Evolutionary conservation across 1,140 invertebrate genomes (phyloP).

Genomic region (Lepidurus apus): DNA sequence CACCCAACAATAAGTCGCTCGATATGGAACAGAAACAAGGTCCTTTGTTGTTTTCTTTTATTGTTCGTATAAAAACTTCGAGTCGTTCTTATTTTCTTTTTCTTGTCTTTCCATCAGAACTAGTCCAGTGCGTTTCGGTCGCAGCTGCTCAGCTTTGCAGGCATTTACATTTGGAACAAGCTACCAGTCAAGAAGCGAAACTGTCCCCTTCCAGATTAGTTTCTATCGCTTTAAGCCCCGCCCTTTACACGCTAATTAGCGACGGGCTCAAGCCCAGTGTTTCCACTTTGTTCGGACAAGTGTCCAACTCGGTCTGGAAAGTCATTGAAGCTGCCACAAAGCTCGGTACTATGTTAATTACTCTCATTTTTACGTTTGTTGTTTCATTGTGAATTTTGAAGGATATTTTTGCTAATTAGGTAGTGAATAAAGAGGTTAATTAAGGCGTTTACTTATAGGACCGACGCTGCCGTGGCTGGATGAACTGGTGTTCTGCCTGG

Average conservation of each 20-base stretch:
- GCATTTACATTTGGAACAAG: slow-evolving; percentile 25
- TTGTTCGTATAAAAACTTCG: not conserved
- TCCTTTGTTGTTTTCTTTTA: not conserved
- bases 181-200: slow-evolving; percentile 33
- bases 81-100: slow-evolving; percentile 7
- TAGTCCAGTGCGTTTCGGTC: slow-evolving; percentile 31
- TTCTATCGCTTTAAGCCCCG: slow-evolving; percentile 61
- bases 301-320: slow-evolving; percentile 83
- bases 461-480: slow-evolving; percentile 77
- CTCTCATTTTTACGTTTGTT: not conserved
- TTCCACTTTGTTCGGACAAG: slow-evolving; percentile 77
- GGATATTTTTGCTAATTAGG: slow-evolving; percentile 23
- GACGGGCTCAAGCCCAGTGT: slow-evolving; percentile 74
- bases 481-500: slow-evolving; percentile 76
- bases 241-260: slow-evolving; percentile 73
- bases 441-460: slow-evolving; percentile 45
- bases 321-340: slow-evolving; percentile 79
- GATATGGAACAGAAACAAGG: slow-evolving; percentile 23
- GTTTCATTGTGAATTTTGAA: slow-evolving; percentile 25
- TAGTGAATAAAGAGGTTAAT: not conserved
- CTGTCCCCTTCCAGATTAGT: slow-evolving; percentile 28
- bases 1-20: not conserved
- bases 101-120: slow-evolving; percentile 24
- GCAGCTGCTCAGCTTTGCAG: slow-evolving; percentile 29
- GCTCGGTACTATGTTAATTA: slow-evolving; percentile 48